These are phyloP conservation scores for Melanophora roralis DNA, from an alignment of 2,888 invertebrate species.

Conservation along the genomic window DNA sequence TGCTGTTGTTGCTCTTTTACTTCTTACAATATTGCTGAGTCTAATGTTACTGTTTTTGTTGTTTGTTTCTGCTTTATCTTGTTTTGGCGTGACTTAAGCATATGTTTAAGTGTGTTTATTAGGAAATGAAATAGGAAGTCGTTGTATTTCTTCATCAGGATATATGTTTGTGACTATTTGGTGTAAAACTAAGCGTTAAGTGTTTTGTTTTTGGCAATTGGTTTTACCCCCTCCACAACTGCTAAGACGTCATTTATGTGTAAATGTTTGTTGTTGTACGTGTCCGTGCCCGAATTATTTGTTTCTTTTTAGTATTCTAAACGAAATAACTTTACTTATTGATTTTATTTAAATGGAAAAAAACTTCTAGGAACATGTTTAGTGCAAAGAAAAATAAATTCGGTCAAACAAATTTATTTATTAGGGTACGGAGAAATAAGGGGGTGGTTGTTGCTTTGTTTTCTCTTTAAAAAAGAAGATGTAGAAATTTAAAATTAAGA, in stretches of 20 bases:
- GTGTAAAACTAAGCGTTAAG: conserved; percentile 34
- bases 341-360: background rate
- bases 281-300: background rate
- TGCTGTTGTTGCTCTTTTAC: background rate
- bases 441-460: conserved; percentile 5
- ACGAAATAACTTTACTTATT: conserved; percentile 37
- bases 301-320: background rate
- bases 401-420: background rate
- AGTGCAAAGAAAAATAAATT: background rate
- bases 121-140: conserved; percentile 40
- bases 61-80: conserved; percentile 17
- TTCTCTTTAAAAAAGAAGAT: background rate
- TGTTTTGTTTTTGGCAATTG: conserved; percentile 31
- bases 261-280: background rate
- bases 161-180: background rate
- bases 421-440: conserved; percentile 18
- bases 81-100: conserved; percentile 23
- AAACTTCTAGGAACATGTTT: conserved; percentile 26
- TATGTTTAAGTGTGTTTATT: conserved; percentile 45
- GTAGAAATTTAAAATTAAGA: no score
- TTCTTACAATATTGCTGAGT: background rate
- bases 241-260: background rate
- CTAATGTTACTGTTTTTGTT: conserved; percentile 1
- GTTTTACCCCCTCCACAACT: background rate
- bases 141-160: conserved; percentile 18